phyloP scores from a whole-genome alignment of 2,888 invertebrate species.

The Lapara coniferarum region DNA sequence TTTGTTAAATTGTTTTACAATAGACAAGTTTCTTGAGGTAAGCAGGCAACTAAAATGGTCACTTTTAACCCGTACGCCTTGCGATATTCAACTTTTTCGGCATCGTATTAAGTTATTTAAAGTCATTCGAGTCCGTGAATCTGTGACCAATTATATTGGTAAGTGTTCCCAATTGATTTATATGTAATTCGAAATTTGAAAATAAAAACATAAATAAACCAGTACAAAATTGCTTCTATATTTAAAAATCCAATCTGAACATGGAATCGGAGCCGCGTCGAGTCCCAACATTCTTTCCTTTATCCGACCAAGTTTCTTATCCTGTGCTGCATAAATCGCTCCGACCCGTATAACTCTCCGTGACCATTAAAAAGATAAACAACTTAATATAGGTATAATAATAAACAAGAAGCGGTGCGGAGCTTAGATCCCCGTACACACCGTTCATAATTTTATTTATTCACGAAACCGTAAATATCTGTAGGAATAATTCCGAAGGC shows the following conservation, averaged over 20 bases:
- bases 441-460: slow-evolving; percentile 82
- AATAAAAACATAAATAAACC: slow-evolving; percentile 53
- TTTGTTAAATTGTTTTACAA: slow-evolving; percentile 25
- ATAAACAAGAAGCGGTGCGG: slow-evolving; percentile 70
- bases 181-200: slow-evolving; percentile 35
- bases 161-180: slow-evolving; percentile 10
- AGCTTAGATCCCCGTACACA: slow-evolving; percentile 70
- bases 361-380: slow-evolving; percentile 82
- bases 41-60: slow-evolving; percentile 23
- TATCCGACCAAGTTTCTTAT: slow-evolving; percentile 69
- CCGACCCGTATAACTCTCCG: slow-evolving; percentile 79
- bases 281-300: slow-evolving; percentile 71
- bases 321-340: slow-evolving; percentile 75
- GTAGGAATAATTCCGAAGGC: slow-evolving; percentile 81
- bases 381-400: slow-evolving; percentile 83
- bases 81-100: background rate
- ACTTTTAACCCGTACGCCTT: background rate
- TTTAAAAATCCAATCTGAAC: slow-evolving; percentile 79
- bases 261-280: slow-evolving; percentile 60
- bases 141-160: slow-evolving; percentile 7
- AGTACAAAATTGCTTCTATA: slow-evolving; percentile 74
- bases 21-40: slow-evolving; percentile 27
- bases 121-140: background rate
- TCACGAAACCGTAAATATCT: slow-evolving; percentile 82
- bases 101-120: background rate